Conservation (phyloP, 2,113 vertebrate species). For the Hystrix brachyura region DNA sequence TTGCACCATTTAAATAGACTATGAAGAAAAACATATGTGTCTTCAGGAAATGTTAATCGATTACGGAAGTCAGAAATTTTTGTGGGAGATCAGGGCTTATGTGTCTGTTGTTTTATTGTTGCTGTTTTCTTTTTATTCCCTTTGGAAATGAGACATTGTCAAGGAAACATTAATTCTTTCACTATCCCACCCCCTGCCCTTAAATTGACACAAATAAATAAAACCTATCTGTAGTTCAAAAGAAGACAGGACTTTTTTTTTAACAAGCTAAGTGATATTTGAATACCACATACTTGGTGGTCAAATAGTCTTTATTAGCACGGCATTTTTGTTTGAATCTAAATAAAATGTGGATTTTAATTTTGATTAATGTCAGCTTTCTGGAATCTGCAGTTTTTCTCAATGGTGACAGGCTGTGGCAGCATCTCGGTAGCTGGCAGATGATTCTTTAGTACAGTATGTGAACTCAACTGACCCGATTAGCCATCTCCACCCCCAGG, state of each 20-base stretch:
- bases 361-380: constrained; percentile 85
- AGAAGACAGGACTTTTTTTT: background rate
- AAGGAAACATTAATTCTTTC: background rate
- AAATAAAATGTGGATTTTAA: constrained; percentile 76
- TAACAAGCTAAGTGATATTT: constrained; percentile 35
- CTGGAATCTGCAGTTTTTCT: constrained; percentile 83
- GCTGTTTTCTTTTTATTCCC: background rate
- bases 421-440: constrained; percentile 82
- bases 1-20: constrained; percentile 52
- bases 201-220: constrained; percentile 8
- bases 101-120: background rate
- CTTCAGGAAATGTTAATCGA: constrained; percentile 57
- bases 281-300: background rate
- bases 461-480: constrained; percentile 87
- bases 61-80: constrained; percentile 61
- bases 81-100: background rate
- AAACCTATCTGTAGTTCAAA: constrained; percentile 45
- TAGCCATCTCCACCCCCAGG: constrained; percentile 77
- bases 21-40: constrained; percentile 49
- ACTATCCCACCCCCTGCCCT: background rate
- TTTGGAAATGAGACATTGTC: constrained; percentile 22
- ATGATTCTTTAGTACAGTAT: constrained; percentile 81
- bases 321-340: constrained; percentile 74
- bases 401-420: constrained; percentile 87
- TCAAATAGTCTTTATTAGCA: constrained; percentile 66